Percentiles rank a stretch among this genome's conserved stretches.
Conservation (phyloP, 2,113 vertebrate genomes). For the Daboia siamensis region DNA sequence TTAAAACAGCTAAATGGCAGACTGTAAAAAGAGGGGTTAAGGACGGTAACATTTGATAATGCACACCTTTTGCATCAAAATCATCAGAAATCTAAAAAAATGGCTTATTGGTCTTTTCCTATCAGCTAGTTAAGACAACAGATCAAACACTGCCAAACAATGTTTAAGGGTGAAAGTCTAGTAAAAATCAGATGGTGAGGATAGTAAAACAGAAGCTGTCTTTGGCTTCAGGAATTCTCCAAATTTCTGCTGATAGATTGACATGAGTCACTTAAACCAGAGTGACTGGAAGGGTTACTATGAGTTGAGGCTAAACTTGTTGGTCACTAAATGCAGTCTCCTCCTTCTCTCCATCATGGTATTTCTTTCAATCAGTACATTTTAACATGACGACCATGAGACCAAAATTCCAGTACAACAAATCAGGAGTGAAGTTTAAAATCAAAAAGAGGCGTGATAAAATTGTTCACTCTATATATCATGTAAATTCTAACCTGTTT, state of each 20-base stretch:
- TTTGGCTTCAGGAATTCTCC: not conserved
- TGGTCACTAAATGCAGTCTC: not conserved
- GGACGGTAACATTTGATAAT: not conserved
- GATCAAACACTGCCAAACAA: not conserved
- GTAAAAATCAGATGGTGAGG: not conserved
- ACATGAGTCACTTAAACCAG: not conserved
- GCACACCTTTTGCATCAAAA: not conserved
- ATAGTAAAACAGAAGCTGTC: not conserved
- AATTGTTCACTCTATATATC: not conserved
- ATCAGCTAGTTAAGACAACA: not conserved
- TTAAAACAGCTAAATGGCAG: not conserved
- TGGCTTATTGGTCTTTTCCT: not conserved
- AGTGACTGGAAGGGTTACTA: not conserved
- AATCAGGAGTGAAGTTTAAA: no score
- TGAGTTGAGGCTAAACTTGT: not conserved
- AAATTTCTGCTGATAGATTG: not conserved
- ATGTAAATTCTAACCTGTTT: not conserved
- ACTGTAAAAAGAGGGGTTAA: not conserved
- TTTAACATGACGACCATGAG: not conserved
- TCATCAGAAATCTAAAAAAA: not conserved
- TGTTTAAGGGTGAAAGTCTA: not conserved
- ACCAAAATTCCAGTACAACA: no score
- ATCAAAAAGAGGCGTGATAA: not conserved
- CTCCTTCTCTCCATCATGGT: not conserved
- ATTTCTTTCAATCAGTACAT: not conserved